Evolutionary conservation across 1,140 invertebrate genomes (phyloP), one percentile per base, ranked within the genome.

Genomic region (Ooceraea biroi): DNA sequence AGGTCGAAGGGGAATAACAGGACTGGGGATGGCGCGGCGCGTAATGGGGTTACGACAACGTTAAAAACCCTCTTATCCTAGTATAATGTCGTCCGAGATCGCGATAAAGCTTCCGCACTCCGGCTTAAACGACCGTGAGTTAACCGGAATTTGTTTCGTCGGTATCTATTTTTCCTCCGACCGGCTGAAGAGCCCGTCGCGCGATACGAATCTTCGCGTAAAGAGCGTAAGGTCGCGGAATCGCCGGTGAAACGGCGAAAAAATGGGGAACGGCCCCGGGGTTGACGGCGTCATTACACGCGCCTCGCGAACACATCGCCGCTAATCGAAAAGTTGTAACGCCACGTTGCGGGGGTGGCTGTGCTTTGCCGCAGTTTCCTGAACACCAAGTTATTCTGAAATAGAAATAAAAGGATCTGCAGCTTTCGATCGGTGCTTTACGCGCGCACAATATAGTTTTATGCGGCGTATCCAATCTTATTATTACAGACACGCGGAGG

Each of bases 11-110:
- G 3, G 41, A 0, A 5, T 41, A 48, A 22, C 27, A 19, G 69
- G n/a, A 60, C 52, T 7, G 22, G 80, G 66, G 88, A 63, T 74
- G 83, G 52, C 80, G 71, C 82, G 71, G 48, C 85, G 76, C 86
- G 74, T 90, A 90, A 90, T 90, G 88, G 86, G 89, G 80, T 90
- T 90, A 89, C 68, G 80, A 88, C 85, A 73, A 61, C 78, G 84
- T 88, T 86, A 88, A 90, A 90, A 89, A 55, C 86, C 77, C 84
- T 69, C 84, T 89, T 90, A 90, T 86, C 88, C 84, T 60, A 63
- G 88, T 71, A 86, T 86, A 88, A 89, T 86, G 88, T 86, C 88
- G 65, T 71, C 65, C 82, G 77, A 82, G 80, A 89, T 90, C 83
- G 74, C 78, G 89, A 90, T 89, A 89, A 86, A 84, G 55, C 87